Conservation (phyloP, 2,888 invertebrate species). For the Ophonus ardosiacus region DNA sequence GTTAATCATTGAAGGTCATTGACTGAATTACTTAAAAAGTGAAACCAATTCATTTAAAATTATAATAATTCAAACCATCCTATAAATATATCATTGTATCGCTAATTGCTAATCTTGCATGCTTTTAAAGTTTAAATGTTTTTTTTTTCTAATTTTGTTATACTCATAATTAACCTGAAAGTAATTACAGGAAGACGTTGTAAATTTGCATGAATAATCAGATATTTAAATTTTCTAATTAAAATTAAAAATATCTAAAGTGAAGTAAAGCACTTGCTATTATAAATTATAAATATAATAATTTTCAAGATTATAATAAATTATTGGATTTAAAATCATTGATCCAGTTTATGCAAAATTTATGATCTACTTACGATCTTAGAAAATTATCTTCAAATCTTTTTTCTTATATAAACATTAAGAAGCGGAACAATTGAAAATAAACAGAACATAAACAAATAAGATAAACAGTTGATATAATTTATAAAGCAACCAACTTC, state of each 20-base stretch:
- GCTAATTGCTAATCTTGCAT: not conserved
- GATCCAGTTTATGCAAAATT: constrained; percentile 29
- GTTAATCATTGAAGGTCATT: constrained; percentile 15
- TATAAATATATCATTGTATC: not conserved
- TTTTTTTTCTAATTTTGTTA: not conserved
- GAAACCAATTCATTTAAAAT: not conserved
- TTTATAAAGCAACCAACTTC: not conserved
- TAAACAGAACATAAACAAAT: constrained; percentile 35
- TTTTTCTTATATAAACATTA: not conserved
- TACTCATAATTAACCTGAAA: constrained; percentile 37
- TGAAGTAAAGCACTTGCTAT: not conserved
- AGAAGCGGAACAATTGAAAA: constrained; percentile 25
- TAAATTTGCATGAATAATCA: constrained; percentile 21
- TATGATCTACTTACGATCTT: constrained; percentile 37
- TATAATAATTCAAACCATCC: not conserved
- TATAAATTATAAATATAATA: constrained; percentile 9
- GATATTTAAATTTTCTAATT: constrained; percentile 44
- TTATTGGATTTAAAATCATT: constrained; percentile 20
- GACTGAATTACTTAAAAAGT: not conserved
- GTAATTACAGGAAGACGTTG: constrained; percentile 36
- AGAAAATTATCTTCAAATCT: constrained; percentile 19
- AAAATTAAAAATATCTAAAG: constrained; percentile 20
- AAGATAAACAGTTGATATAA: not conserved
- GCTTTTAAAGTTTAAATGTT: not conserved
- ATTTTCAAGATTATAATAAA: constrained; percentile 15